phyloP scores from a whole-genome alignment of 2,113 vertebrate genomes.

The Megaleporinus macrocephalus region DNA sequence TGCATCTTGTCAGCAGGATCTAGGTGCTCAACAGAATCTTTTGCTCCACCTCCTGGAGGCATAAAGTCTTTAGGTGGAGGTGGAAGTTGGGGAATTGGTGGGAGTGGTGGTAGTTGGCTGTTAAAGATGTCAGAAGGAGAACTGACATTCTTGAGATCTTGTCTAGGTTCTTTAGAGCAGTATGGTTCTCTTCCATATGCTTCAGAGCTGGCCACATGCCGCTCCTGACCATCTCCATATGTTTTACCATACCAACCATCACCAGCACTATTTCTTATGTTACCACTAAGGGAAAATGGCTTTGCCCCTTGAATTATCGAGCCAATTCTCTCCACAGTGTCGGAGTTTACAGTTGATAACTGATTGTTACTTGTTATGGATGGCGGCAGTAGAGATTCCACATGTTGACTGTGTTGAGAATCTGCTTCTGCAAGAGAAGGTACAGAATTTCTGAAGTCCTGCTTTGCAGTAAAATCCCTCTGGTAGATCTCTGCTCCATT shows the following conservation, averaged over 20 bases:
- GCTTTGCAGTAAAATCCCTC: constrained; percentile 13
- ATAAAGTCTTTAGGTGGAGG: constrained; percentile 65
- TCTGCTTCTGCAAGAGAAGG: constrained; percentile 22
- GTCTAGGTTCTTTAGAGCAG: constrained; percentile 26
- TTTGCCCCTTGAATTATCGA: constrained; percentile 73
- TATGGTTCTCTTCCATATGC: constrained; percentile 13
- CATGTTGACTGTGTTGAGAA: constrained; percentile 1
- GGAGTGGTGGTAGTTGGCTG: constrained; percentile 55
- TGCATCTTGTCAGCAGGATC: not conserved
- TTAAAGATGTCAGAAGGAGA: constrained; percentile 56
- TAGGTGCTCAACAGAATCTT: constrained; percentile 45
- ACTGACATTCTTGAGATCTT: constrained; percentile 20
- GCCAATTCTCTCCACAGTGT: constrained; percentile 77
- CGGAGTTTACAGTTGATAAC: not conserved
- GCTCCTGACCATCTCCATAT: constrained; percentile 63
- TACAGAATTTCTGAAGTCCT: constrained; percentile 9
- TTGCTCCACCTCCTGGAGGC: not conserved
- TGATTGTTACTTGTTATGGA: constrained; percentile 23
- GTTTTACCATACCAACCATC: constrained; percentile 66
- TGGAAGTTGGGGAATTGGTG: constrained; percentile 72
- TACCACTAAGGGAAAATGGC: not conserved
- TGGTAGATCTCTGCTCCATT: constrained; percentile 3
- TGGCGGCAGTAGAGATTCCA: constrained; percentile 9
- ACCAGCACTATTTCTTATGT: not conserved
- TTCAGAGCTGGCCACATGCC: constrained; percentile 38